phyloP scores from a whole-genome alignment of 2,113 vertebrate species.

The Pollimyrus isidori region DNA sequence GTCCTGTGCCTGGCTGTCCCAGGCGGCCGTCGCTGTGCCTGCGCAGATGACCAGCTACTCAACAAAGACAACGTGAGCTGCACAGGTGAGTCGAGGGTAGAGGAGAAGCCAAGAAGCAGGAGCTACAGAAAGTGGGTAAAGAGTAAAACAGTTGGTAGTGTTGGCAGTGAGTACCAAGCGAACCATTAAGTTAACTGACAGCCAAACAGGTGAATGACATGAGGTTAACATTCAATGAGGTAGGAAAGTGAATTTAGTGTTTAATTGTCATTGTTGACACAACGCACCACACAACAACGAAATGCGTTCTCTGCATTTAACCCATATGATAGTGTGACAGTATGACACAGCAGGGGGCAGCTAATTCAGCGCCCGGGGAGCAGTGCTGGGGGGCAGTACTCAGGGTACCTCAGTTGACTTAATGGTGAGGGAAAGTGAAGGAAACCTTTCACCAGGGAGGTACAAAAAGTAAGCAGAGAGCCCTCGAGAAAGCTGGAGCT shows the following conservation, averaged over 20 bases:
- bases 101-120: neutral
- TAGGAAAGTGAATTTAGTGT: neutral
- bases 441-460: neutral
- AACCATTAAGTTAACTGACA: neutral
- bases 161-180: too few species aligned
- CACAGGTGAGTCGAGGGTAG: constrained; percentile 61
- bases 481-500: neutral
- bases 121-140: neutral
- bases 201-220: neutral
- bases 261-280: too few species aligned
- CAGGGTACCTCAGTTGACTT: too few species aligned
- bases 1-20: constrained; percentile 87
- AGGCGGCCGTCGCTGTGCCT: constrained; percentile 74
- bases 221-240: neutral
- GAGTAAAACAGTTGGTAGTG: neutral
- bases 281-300: too few species aligned
- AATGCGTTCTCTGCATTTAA: too few species aligned
- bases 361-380: too few species aligned
- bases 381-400: too few species aligned
- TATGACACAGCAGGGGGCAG: too few species aligned
- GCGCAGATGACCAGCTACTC: constrained; percentile 86
- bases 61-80: constrained; percentile 75
- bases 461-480: neutral
- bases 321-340: too few species aligned
- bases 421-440: neutral